Evolutionary conservation across 1,140 invertebrate species (phyloP), one percentile per base, ranked within the genome.

Genomic region (Hyposmocoma kahamanoa): DNA sequence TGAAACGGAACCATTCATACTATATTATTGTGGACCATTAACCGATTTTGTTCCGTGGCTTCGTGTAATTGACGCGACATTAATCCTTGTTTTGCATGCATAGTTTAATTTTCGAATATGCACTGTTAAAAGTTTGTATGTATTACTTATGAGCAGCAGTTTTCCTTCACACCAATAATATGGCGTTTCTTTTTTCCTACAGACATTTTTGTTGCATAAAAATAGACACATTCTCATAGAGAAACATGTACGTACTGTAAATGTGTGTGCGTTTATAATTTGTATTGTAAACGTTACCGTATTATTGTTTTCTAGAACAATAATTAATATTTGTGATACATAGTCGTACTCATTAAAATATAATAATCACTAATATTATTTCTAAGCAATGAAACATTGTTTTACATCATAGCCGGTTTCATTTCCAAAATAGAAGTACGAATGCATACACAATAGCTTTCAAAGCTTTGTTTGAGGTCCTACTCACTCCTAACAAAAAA

Each of bases 61-160:
- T 22, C 44, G 53, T 61, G 54, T 48, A 61, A 61, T 56, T 56
- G 59, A 56, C 53, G 50, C 44, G 36, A 42, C 59, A 61, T 53
- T 61, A 56, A 61, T 61, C 47, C 48, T 20, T 26, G 36, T 56
- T 47, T 42, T 41, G 50, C 41, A 56, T 60, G 58, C 58, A 32
- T 24, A 52, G 58, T 56, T 60, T 50, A 43, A 46, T 56, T 34
- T 54, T 45, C 20, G 30, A 11, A 24, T 10, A 15, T 10, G 13
- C n/a, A 21, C 5, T 17, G 13, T 15, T n/a, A 22, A 32, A 13
- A 22, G 34, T 11, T 36, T 10, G 13, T n/a, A 30, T 6, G 28
- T 1, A 30, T 1, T 30, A 2, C 2, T 30, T 30, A 3, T 10
- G 8, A n/a, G 10, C 10, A 30, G 13, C 13, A 13, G 13, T 30